phyloP scores from a whole-genome alignment of 2,797 vertebrate genomes.

The Trematomus bernacchii region DNA sequence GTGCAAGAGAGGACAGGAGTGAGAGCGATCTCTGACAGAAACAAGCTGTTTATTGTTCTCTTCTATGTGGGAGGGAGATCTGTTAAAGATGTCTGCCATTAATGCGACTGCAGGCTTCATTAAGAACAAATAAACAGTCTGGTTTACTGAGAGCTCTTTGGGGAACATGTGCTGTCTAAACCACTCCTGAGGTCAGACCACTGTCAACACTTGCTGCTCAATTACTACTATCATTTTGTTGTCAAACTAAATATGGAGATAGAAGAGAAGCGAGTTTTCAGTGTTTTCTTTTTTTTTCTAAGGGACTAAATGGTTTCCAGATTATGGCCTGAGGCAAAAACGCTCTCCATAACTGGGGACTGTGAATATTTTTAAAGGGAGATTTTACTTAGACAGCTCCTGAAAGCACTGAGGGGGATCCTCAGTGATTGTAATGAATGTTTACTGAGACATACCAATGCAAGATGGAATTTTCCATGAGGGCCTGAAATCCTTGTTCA shows the following conservation, averaged over 20 bases:
- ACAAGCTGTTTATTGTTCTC: conserved; percentile 67
- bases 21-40: conserved; percentile 41
- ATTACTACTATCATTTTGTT: conserved; percentile 69
- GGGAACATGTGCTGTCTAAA: conserved; percentile 57
- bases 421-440: conserved; percentile 79
- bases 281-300: conserved; percentile 15
- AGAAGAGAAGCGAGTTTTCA: conserved; percentile 17
- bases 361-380: conserved; percentile 47
- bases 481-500: conserved; percentile 53
- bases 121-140: conserved; percentile 74
- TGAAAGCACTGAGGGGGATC: conserved; percentile 47
- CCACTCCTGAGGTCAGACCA: conserved; percentile 60
- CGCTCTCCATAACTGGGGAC: conserved; percentile 23
- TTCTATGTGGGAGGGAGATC: conserved; percentile 60
- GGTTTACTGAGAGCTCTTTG: conserved; percentile 46
- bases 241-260: conserved; percentile 66
- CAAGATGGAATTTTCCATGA: conserved; percentile 75
- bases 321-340: conserved; percentile 38
- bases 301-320: conserved; percentile 62
- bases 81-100: conserved; percentile 68
- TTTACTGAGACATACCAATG: conserved; percentile 76
- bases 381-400: conserved; percentile 39
- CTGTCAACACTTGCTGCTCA: conserved; percentile 70
- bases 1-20: not conserved
- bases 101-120: conserved; percentile 69